Conservation (phyloP, 2,888 invertebrate genomes). For the Dryobotodes eremita region DNA sequence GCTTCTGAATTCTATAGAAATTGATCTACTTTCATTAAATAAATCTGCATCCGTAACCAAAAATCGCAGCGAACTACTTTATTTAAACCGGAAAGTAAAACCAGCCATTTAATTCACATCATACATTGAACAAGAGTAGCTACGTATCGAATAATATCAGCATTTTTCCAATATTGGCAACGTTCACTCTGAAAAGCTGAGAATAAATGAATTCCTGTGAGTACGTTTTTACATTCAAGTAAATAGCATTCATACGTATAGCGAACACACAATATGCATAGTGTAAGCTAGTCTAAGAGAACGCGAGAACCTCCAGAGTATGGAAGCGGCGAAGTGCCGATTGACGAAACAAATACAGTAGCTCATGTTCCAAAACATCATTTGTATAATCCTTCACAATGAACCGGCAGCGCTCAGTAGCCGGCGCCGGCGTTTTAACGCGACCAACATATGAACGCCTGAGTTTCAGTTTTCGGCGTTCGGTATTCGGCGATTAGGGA, state of each 20-base stretch:
- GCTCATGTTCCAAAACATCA: slow-evolving; percentile 70
- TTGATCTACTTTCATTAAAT: slow-evolving; percentile 78
- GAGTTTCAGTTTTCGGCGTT: slow-evolving; percentile 79
- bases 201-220: slow-evolving; percentile 53
- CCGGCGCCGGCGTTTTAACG: slow-evolving; percentile 77
- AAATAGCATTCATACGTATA: slow-evolving; percentile 40
- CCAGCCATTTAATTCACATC: slow-evolving; percentile 46
- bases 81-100: slow-evolving; percentile 47
- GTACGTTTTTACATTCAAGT: slow-evolving; percentile 51
- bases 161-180: slow-evolving; percentile 54
- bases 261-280: slow-evolving; percentile 50
- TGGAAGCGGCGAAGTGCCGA: slow-evolving; percentile 39
- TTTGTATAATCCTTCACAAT: slow-evolving; percentile 69
- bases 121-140: slow-evolving; percentile 38
- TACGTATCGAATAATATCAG: slow-evolving; percentile 52
- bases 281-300: slow-evolving; percentile 34
- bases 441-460: slow-evolving; percentile 75
- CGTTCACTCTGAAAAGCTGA: slow-evolving; percentile 47
- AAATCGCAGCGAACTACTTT: slow-evolving; percentile 61
- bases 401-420: slow-evolving; percentile 72
- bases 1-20: slow-evolving; percentile 73
- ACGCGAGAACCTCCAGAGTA: slow-evolving; percentile 24
- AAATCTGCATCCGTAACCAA: slow-evolving; percentile 69
- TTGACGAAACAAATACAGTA: slow-evolving; percentile 59
- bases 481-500: slow-evolving; percentile 84